Evolutionary conservation across 2,888 invertebrate genomes (phyloP), one percentile per base, ranked within the genome.

Genomic region (Drosophila kokeensis): DNA sequence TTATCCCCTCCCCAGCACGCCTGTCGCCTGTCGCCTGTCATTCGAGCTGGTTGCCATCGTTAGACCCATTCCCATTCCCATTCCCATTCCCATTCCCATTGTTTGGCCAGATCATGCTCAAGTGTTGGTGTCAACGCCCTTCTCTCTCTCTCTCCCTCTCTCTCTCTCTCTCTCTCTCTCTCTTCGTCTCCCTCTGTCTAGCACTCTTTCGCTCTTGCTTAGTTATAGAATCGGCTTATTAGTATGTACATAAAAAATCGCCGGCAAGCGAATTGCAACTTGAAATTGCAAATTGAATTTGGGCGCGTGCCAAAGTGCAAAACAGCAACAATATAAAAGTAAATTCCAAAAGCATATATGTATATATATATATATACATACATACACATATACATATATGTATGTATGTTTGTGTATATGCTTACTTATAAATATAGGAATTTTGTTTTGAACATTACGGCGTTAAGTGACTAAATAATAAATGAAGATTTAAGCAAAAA

Each of bases 251-350:
- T 32, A 42, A n/a, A 40, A 32, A 57, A 52, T 61, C 29, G 55
- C 18, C 57, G 21, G 13, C 55, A 55, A 53, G 40, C 62, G 42
- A 63, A 49, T 50, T 69, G 73, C 67, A 60, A 54, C 75, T 76
- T 79, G 66, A 62, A 76, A 75, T 76, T 58, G 53, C 66, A 68
- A 83, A 76, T 81, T 83, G 69, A 78, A 67, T 73, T 85, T 66
- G 42, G 78, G 76, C 69, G 82, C 87, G 83, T 83, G 84, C 69
- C 73, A 60, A 81, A 83, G 83, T 73, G 79, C 78, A 48, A 72
- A 81, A 69, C 60, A 70, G 59, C 53, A 55, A 32, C 36, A 50
- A 65, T 30, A 63, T 67, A 49, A 73, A 73, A 73, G 49, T 67
- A 18, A 73, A 59, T 62, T 30, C 15, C 55, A 18, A 36, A 36